phyloP scores from a whole-genome alignment of 2,113 vertebrate species.

The Sphyrna mokarran region DNA sequence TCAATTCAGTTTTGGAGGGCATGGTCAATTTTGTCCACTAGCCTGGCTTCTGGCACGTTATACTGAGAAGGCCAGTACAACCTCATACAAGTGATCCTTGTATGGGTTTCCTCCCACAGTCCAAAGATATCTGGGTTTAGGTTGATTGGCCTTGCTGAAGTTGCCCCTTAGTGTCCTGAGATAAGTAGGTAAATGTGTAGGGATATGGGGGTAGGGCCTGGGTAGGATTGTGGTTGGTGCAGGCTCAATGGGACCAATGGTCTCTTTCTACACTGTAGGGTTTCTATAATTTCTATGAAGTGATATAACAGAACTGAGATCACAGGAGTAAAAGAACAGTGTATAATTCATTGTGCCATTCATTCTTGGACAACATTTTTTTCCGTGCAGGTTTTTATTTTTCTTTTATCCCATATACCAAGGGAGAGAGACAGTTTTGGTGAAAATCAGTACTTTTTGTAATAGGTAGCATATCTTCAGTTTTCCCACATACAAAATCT shows the following conservation, averaged over 20 bases:
- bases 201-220: too few species aligned
- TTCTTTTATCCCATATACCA: not conserved
- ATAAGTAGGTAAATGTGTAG: too few species aligned
- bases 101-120: too few species aligned
- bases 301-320: not conserved
- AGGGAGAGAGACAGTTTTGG: not conserved
- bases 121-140: too few species aligned
- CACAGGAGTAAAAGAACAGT: not conserved
- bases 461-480: not conserved
- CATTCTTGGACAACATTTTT: not conserved
- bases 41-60: too few species aligned
- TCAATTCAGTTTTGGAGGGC: not conserved
- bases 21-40: not conserved
- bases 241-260: too few species aligned
- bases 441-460: not conserved
- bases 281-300: too few species aligned
- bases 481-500: not conserved
- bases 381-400: not conserved
- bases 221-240: too few species aligned
- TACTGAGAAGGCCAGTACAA: not conserved
- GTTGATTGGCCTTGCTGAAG: too few species aligned
- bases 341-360: not conserved
- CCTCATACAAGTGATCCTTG: not conserved
- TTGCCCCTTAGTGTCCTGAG: too few species aligned
- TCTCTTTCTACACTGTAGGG: too few species aligned